phyloP scores from a whole-genome alignment of 2,888 invertebrate genomes.

The Scaptomyza tumidula region DNA sequence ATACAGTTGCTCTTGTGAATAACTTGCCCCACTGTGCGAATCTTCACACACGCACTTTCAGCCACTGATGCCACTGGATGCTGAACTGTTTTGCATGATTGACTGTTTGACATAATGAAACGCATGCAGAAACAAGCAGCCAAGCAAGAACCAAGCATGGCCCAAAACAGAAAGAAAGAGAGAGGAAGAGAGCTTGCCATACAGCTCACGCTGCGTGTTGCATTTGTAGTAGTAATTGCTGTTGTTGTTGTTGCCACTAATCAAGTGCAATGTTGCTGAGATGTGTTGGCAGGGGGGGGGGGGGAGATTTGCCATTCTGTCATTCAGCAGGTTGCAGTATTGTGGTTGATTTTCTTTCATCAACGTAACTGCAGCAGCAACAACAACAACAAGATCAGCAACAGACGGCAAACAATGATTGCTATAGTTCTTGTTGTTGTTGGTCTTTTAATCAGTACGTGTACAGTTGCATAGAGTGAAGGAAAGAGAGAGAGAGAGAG shows the following conservation, averaged over 20 bases:
- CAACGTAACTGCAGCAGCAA: slow-evolving; percentile 60
- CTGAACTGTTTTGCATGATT: slow-evolving; percentile 76
- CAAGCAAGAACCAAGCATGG: slow-evolving; percentile 9
- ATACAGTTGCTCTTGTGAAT: neutral
- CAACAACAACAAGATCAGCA: slow-evolving; percentile 49
- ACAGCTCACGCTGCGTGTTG: slow-evolving; percentile 34
- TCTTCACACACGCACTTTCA: slow-evolving; percentile 42
- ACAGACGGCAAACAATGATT: slow-evolving; percentile 51
- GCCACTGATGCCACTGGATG: slow-evolving; percentile 43
- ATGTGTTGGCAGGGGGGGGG: neutral
- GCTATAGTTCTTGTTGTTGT: slow-evolving; percentile 20
- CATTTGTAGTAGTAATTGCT: slow-evolving; percentile 36
- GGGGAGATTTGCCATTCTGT: slow-evolving; percentile 21
- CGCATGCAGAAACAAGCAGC: slow-evolving; percentile 69
- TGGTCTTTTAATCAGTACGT: slow-evolving; percentile 66
- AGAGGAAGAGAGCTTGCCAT: too few relatives aligned
- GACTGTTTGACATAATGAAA: slow-evolving; percentile 78
- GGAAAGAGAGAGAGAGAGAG: neutral
- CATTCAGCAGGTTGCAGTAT: slow-evolving; percentile 57
- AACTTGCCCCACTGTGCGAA: slow-evolving; percentile 42
- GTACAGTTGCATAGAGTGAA: slow-evolving; percentile 21
- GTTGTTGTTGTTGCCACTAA: slow-evolving; percentile 55
- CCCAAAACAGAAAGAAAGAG: neutral
- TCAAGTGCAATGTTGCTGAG: slow-evolving; percentile 67
- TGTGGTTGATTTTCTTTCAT: slow-evolving; percentile 75